Conservation (phyloP, 1,140 invertebrate species). For the Drosophila simulans region DNA sequence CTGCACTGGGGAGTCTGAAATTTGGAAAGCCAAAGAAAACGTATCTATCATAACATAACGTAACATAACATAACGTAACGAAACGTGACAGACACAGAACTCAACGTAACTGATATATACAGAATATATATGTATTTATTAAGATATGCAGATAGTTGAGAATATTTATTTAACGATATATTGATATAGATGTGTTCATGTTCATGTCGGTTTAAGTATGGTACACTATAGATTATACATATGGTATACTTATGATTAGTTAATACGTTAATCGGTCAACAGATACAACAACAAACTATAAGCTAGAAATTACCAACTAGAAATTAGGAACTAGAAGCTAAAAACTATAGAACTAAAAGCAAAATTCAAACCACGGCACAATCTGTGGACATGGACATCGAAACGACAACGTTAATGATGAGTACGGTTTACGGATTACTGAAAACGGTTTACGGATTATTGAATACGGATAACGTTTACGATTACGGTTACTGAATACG, state of each 20-base stretch:
- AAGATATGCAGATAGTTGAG: slow-evolving; percentile 19
- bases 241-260: slow-evolving; percentile 41
- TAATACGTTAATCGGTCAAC: slow-evolving; percentile 56
- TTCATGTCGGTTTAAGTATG: slow-evolving; percentile 41
- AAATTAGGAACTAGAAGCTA: slow-evolving; percentile 61
- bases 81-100: slow-evolving; percentile 38
- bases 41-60: neutral
- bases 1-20: neutral
- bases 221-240: slow-evolving; percentile 54
- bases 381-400: slow-evolving; percentile 68
- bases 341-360: slow-evolving; percentile 49
- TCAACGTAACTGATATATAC: slow-evolving; percentile 23
- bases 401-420: slow-evolving; percentile 74
- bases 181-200: slow-evolving; percentile 39
- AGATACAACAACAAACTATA: slow-evolving; percentile 69
- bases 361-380: slow-evolving; percentile 55
- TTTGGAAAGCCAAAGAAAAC: neutral
- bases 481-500: slow-evolving; percentile 54
- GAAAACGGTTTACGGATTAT: slow-evolving; percentile 50
- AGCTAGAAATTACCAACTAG: slow-evolving; percentile 50
- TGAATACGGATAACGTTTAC: slow-evolving; percentile 43
- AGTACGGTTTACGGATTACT: slow-evolving; percentile 58
- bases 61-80: slow-evolving; percentile 10
- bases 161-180: slow-evolving; percentile 29
- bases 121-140: slow-evolving; percentile 12